Base-by-base conservation (phyloP, 1,140 invertebrate species). In the Anoplolepis gracilipes region DNA sequence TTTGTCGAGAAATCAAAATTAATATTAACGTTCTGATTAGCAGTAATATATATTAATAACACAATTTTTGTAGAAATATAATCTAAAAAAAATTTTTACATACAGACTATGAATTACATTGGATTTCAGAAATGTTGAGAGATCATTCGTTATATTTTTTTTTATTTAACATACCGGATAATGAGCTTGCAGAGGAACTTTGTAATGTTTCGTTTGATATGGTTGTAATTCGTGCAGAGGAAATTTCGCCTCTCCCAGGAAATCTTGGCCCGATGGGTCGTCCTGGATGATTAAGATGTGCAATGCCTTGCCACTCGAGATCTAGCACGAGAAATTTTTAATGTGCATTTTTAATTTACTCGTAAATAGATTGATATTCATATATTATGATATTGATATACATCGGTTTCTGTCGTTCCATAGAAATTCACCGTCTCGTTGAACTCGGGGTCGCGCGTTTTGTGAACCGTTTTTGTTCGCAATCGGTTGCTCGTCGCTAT, bases 351-450 rank as follows among this genome's bases (percentile, higher is more conserved):
- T 0, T 28, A 42, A 86, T 61, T n/a, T 0, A 42, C n/a, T 22
- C 11, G 25, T 5, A 7, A 36, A 10, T 11, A 25, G 3, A 30
- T 42, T 57, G 11, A 72, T 13, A 70, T 75, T n/a, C 30, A 72
- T 59, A 36, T 28, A 13, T 81, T 49, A 72, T 33, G 28, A 72
- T 75, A 11, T 28, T 49, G 7, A 16, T 79, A 90, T 92, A 98
- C 95, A 94, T 99, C 97, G 72, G 97, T 96, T 90, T 98, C 97
- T 64, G 96, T 97, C 49, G 98, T 97, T 65, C 98, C 98, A 92
- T 98, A 98, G 94, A 99, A 99, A 65, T 98, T 97, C 7, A 99
- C 94, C 0, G 97, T 98, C 94, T 99, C 98, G 93, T 99, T 98
- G 95, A 98, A 99, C 93, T 99, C 98, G 0, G 98, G 98, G 95